Evolutionary conservation across 2,888 invertebrate species (phyloP).

Genomic region (Icerya purchasi): DNA sequence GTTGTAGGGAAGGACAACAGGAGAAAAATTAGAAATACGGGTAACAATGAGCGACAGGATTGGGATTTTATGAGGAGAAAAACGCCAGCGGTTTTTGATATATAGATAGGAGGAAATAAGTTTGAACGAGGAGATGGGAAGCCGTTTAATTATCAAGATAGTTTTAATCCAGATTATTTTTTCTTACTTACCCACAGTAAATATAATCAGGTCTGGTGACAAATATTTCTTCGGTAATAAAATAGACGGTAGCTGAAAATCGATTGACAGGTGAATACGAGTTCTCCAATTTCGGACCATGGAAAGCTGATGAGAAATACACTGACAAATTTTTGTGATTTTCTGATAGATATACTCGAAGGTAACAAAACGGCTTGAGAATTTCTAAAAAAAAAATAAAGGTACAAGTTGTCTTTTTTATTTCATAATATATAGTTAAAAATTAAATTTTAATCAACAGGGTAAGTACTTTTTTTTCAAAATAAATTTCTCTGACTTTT

Average conservation of each 20-base stretch:
- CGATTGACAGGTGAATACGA: conserved; percentile 37
- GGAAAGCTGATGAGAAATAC: conserved; percentile 24
- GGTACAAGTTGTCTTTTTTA: neutral
- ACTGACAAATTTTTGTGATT: conserved; percentile 23
- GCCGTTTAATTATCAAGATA: too few relatives aligned
- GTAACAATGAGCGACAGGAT: too few relatives aligned
- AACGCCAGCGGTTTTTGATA: too few relatives aligned
- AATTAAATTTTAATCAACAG: neutral
- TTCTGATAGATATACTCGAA: neutral
- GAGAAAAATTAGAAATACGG: too few relatives aligned
- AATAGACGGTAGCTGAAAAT: conserved; percentile 50
- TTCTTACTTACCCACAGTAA: conserved; percentile 39
- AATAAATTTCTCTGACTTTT: too few relatives aligned
- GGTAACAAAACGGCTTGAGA: conserved; percentile 5
- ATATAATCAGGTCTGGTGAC: conserved; percentile 49
- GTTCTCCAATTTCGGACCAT: conserved; percentile 30
- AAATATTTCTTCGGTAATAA: conserved; percentile 58
- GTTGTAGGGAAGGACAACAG: too few relatives aligned
- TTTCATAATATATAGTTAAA: neutral
- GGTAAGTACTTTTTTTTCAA: too few relatives aligned
- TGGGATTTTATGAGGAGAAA: too few relatives aligned
- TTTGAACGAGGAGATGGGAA: too few relatives aligned
- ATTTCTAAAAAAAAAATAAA: conserved; percentile 4
- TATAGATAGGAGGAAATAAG: too few relatives aligned
- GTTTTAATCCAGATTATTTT: conserved; percentile 2